Percentiles rank a stretch among this genome's conserved stretches.
phyloP scores from a whole-genome alignment of 1,140 invertebrate species.

The Drosophila paulistorum region DNA sequence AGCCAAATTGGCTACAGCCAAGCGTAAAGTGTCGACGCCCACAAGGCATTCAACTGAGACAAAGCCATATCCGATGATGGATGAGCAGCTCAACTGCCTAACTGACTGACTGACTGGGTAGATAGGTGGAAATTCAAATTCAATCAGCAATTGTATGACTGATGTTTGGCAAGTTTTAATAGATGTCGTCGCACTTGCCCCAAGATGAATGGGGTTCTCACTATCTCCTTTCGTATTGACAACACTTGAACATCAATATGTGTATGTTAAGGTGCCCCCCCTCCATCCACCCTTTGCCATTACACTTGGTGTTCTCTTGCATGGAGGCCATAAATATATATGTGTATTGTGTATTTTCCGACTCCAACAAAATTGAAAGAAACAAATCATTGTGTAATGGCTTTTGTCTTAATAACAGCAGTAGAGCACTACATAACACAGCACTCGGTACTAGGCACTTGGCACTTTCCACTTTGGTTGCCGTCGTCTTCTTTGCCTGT shows the following conservation, averaged over 20 bases:
- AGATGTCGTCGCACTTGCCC: constrained; percentile 23
- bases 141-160: constrained; percentile 49
- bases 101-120: constrained; percentile 4
- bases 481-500: too few species aligned
- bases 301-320: constrained; percentile 15
- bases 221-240: background rate
- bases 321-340: constrained; percentile 41
- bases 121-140: constrained; percentile 39
- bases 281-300: background rate
- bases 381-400: constrained; percentile 60
- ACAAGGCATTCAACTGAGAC: constrained; percentile 20
- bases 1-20: constrained; percentile 66
- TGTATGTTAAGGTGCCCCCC: background rate
- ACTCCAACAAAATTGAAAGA: constrained; percentile 48
- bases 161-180: constrained; percentile 43
- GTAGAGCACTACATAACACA: too few species aligned
- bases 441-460: too few species aligned
- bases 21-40: constrained; percentile 63
- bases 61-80: constrained; percentile 32
- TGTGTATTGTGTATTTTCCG: background rate
- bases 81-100: constrained; percentile 25
- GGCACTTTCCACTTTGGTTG: constrained; percentile 8
- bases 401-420: constrained; percentile 2
- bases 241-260: constrained; percentile 2
- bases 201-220: constrained; percentile 1